Evolutionary conservation across 92 coral and sea anemone genomes (phyloP).

Genomic region (Epizoanthus fatuus): DNA sequence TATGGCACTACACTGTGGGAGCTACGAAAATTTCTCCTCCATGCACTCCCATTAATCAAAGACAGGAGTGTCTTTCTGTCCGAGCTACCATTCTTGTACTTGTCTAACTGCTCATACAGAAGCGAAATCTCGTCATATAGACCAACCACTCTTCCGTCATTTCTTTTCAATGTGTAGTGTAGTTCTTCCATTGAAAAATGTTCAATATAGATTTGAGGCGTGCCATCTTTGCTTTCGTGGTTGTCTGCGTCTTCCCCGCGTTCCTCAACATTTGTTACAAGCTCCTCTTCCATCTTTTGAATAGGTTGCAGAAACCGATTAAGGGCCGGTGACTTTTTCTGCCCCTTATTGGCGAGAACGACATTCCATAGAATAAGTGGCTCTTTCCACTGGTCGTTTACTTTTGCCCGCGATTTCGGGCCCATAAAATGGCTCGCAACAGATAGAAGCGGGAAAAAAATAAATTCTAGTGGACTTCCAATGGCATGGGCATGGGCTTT

Average conservation of each 20-base stretch:
- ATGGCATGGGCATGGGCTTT: slow-evolving; percentile 72
- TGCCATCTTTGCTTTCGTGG: neutral
- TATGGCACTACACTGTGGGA: slow-evolving; percentile 60
- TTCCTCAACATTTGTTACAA: neutral
- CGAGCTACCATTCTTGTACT: slow-evolving; percentile 68
- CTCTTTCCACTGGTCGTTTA: slow-evolving; percentile 68
- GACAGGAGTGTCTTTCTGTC: slow-evolving; percentile 73
- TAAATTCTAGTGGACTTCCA: slow-evolving; percentile 69
- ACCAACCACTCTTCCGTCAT: slow-evolving; percentile 72
- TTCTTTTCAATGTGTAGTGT: slow-evolving; percentile 63
- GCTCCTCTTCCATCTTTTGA: slow-evolving; percentile 32
- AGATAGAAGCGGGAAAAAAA: slow-evolving; percentile 69
- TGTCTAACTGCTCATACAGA: slow-evolving; percentile 70
- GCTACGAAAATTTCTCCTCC: slow-evolving; percentile 64
- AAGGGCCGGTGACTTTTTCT: slow-evolving; percentile 75
- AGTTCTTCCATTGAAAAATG: slow-evolving; percentile 73
- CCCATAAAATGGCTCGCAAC: slow-evolving; percentile 69
- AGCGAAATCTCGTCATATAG: slow-evolving; percentile 77
- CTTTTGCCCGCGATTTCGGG: slow-evolving; percentile 51
- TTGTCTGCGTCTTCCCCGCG: slow-evolving; percentile 36
- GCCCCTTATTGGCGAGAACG: slow-evolving; percentile 75
- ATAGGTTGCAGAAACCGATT: slow-evolving; percentile 63
- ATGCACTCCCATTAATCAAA: slow-evolving; percentile 50
- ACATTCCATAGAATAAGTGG: slow-evolving; percentile 74
- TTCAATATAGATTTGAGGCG: slow-evolving; percentile 61